These are phyloP conservation scores for Erythrocercus mccallii DNA, from an alignment of 2,113 vertebrate genomes.

Conservation along the genomic window DNA sequence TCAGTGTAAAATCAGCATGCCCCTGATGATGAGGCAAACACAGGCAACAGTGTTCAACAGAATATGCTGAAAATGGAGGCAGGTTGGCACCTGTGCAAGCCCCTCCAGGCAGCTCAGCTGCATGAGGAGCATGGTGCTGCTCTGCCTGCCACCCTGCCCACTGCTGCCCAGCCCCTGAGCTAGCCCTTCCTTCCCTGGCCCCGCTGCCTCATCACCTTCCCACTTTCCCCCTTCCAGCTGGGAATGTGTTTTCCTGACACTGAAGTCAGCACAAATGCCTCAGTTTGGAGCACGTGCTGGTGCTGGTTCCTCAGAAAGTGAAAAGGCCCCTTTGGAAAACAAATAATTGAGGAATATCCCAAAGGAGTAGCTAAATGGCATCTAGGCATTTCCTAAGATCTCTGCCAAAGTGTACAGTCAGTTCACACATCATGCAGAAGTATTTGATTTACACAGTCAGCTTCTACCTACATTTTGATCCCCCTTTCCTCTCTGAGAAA, in stretches of 20 bases:
- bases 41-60: fast-evolving
- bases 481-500: not conserved
- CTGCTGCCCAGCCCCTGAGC: not conserved
- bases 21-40: not conserved
- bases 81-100: not conserved
- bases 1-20: not conserved
- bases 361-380: not conserved
- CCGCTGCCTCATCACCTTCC: not conserved
- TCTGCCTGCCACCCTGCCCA: fast-evolving
- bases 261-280: not conserved
- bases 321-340: not conserved
- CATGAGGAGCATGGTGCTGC: fast-evolving
- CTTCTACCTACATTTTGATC: not conserved
- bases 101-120: not conserved
- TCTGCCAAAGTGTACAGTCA: not conserved
- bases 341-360: not conserved
- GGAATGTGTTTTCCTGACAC: not conserved
- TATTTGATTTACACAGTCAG: not conserved
- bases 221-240: not conserved
- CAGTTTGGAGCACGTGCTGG: fast-evolving
- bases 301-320: not conserved
- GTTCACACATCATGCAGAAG: not conserved
- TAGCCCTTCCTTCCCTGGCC: not conserved
- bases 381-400: not conserved
- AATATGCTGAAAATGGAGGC: not conserved